Conservation (phyloP, 2,113 vertebrate species). For the Dipodomys stephensi region DNA sequence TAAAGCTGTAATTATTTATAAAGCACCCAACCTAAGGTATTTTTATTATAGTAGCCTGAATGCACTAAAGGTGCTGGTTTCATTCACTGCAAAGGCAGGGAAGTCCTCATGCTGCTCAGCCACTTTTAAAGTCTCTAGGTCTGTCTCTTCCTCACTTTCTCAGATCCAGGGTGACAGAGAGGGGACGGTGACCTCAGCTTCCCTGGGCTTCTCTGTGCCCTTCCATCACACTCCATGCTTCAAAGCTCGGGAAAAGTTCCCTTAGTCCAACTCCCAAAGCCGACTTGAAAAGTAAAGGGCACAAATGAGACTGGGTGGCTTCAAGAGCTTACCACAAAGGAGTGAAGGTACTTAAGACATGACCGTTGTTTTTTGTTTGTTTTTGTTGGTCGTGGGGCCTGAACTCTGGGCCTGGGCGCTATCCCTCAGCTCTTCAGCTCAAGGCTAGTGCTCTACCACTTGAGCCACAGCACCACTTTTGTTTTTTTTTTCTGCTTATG, state of each 20-base stretch:
- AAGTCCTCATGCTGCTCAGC: not conserved
- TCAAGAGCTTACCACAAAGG: not conserved
- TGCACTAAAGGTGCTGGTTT: not conserved
- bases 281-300: not conserved
- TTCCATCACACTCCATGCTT: not conserved
- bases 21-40: not conserved
- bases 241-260: not conserved
- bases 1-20: not conserved
- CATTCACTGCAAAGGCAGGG: not conserved
- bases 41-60: not conserved
- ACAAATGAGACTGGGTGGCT: not conserved
- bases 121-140: not conserved
- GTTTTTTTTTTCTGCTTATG: no score
- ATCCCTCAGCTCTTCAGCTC: no score
- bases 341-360: not conserved
- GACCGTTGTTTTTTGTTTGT: no score
- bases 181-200: not conserved
- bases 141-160: not conserved
- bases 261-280: not conserved
- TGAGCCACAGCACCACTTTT: no score
- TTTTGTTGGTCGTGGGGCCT: no score
- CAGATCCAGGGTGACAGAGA: not conserved
- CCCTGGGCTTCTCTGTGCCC: no score
- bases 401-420: no score
- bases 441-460: no score